A percentile compares a stretch with the other conserved stretches of the same genome.
These are phyloP conservation scores for Cantharis nigra DNA, from an alignment of 2,888 invertebrate genomes.

Conservation along the genomic window DNA sequence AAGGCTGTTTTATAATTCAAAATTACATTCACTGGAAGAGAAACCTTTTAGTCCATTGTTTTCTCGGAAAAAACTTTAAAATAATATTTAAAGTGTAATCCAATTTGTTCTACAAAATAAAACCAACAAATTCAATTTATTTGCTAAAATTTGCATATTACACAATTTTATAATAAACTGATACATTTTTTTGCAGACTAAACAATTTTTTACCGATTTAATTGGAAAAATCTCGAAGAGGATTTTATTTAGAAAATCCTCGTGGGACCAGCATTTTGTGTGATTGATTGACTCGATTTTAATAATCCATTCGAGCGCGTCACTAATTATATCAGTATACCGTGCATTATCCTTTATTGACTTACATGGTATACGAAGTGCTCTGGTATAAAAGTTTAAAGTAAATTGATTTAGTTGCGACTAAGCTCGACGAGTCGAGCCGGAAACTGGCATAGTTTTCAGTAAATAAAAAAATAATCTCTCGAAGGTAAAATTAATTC, in stretches of 20 bases:
- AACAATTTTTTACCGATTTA: neutral
- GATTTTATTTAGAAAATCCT: neutral
- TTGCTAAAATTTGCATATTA: neutral
- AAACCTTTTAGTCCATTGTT: neutral
- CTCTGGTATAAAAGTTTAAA: neutral
- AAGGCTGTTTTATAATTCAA: neutral
- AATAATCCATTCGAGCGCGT: neutral
- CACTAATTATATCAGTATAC: neutral
- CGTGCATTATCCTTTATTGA: neutral
- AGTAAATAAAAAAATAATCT: neutral
- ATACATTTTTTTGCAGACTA: neutral
- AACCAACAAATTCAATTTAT: neutral
- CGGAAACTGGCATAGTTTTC: too few relatives aligned
- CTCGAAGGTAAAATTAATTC: neutral
- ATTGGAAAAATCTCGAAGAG: neutral
- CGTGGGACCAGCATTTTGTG: too few relatives aligned
- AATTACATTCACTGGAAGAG: neutral
- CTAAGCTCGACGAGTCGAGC: too few relatives aligned
- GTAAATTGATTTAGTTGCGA: neutral
- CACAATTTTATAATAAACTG: neutral
- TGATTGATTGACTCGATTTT: too few relatives aligned
- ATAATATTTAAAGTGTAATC: neutral
- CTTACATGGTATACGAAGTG: too few relatives aligned
- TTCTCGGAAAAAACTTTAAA: neutral
- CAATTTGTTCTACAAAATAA: neutral